These are phyloP conservation scores for Dipodomys ordii DNA, from an alignment of 2,113 vertebrate species.

Conservation along the genomic window DNA sequence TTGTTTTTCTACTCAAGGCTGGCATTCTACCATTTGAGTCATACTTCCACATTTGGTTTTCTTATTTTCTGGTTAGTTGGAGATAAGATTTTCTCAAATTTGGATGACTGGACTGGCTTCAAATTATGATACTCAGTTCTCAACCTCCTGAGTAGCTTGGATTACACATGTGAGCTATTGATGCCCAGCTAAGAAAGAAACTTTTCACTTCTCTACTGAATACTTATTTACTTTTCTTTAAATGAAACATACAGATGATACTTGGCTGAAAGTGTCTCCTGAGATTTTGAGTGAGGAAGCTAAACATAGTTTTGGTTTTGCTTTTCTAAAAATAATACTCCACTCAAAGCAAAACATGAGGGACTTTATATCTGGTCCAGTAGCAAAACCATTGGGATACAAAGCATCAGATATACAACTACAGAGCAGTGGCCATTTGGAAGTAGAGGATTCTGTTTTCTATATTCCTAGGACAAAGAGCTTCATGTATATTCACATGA, in stretches of 20 bases:
- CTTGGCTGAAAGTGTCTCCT: background rate
- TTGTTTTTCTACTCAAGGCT: too few relatives aligned
- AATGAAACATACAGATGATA: conserved; percentile 48
- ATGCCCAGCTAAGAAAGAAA: background rate
- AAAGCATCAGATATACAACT: background rate
- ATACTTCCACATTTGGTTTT: too few relatives aligned
- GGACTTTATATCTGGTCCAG: background rate
- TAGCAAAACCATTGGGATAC: background rate
- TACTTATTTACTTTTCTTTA: conserved; percentile 46
- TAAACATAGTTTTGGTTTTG: conserved; percentile 34
- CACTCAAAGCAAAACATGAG: conserved; percentile 22
- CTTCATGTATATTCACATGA: too few relatives aligned
- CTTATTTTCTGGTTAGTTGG: too few relatives aligned
- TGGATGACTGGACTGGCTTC: too few relatives aligned
- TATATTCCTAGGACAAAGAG: background rate
- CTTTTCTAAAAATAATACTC: conserved; percentile 54
- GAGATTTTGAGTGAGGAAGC: conserved; percentile 6
- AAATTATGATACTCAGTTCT: too few relatives aligned
- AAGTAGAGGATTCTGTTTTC: conserved; percentile 2
- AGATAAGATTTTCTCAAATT: too few relatives aligned
- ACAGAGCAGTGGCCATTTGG: background rate
- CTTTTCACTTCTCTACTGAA: background rate
- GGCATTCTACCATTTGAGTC: too few relatives aligned
- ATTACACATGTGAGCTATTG: too few relatives aligned
- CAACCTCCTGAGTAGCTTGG: too few relatives aligned